A percentile compares a stretch with the other conserved stretches of the same genome.
phyloP scores from a whole-genome alignment of 2,113 vertebrate genomes.

The Amblyopsis rosae region DNA sequence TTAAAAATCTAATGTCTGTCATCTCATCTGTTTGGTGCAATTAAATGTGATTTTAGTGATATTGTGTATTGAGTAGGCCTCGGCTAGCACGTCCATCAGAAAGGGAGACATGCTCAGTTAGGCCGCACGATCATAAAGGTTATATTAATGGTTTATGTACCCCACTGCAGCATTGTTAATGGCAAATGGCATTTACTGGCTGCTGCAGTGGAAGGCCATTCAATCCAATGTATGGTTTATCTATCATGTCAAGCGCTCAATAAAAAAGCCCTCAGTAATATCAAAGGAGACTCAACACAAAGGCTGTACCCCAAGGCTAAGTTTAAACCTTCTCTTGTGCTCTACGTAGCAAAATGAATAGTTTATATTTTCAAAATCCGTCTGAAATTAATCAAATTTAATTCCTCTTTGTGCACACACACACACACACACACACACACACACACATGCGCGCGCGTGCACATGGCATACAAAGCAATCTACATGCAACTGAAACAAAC shows the following conservation, averaged over 20 bases:
- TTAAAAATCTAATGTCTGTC: constrained; percentile 74
- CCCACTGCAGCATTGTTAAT: constrained; percentile 75
- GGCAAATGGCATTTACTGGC: constrained; percentile 76
- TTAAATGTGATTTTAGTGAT: constrained; percentile 71
- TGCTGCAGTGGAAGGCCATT: constrained; percentile 72
- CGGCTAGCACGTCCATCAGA: constrained; percentile 63
- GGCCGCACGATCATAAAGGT: constrained; percentile 71
- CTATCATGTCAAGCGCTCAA: constrained; percentile 79
- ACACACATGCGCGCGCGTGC: neutral
- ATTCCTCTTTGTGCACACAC: constrained; percentile 54
- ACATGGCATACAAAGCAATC: constrained; percentile 48
- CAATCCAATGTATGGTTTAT: constrained; percentile 76
- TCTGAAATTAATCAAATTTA: constrained; percentile 73
- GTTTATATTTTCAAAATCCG: constrained; percentile 73
- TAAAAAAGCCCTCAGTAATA: constrained; percentile 75
- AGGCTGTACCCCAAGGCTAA: constrained; percentile 70
- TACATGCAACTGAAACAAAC: constrained; percentile 57
- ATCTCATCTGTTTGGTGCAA: constrained; percentile 74
- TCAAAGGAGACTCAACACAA: constrained; percentile 74
- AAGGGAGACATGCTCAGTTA: constrained; percentile 70
- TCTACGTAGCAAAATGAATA: constrained; percentile 72
- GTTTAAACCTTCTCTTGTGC: constrained; percentile 71
- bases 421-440: neutral
- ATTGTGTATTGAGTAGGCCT: constrained; percentile 52
- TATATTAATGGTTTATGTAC: constrained; percentile 79